Conservation (phyloP, 2,888 invertebrate species). For the Cryptocephalus primarius region DNA sequence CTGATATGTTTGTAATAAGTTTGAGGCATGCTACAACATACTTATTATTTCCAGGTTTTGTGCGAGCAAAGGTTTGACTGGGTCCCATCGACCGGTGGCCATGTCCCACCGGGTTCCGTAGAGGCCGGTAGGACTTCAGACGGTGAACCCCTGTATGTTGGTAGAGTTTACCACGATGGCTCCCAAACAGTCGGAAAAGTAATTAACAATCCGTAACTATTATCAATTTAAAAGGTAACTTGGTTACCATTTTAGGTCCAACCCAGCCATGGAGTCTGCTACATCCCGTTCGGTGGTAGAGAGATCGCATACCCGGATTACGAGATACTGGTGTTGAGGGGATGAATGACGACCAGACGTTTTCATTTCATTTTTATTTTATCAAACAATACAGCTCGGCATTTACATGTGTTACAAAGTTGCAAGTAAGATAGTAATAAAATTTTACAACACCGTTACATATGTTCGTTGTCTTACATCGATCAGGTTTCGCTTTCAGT, state of each 20-base stretch:
- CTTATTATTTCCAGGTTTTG: constrained; percentile 33
- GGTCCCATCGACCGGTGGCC: constrained; percentile 36
- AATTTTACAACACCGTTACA: no score
- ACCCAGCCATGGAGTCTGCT: constrained; percentile 14
- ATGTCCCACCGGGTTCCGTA: constrained; percentile 44
- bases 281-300: constrained; percentile 15
- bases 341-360: neutral
- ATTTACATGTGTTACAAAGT: no score
- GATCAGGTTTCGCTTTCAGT: no score
- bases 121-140: constrained; percentile 40
- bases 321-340: constrained; percentile 13
- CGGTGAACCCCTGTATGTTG: constrained; percentile 44
- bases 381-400: no score
- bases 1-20: no score
- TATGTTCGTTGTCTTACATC: no score
- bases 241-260: constrained; percentile 11
- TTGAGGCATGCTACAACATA: no score
- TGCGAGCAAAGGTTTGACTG: constrained; percentile 43
- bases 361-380: no score
- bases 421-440: no score
- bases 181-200: constrained; percentile 47
- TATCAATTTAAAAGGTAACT: neutral
- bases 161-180: constrained; percentile 43
- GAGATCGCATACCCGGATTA: constrained; percentile 13
- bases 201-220: constrained; percentile 2